Evolutionary conservation across 2,113 vertebrate species (phyloP), one percentile per base, ranked within the genome.

Genomic region (Phodopus roborovskii): DNA sequence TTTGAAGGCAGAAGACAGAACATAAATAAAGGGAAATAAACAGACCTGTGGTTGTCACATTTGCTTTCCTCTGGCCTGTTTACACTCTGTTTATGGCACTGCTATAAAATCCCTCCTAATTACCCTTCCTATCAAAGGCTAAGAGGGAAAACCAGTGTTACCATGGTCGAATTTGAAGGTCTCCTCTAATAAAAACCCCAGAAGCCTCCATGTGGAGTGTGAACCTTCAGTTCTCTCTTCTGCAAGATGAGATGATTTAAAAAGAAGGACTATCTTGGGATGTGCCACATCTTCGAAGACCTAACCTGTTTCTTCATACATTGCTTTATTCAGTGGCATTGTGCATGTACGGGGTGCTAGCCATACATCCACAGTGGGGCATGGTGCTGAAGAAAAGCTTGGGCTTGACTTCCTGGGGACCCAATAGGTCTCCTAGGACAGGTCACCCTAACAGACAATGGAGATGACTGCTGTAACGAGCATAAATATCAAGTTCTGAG

Each of bases 11-110:
- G 83, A 95, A 89, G 87, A 91, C 78, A 93, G 96, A 73, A 48
- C 89, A 94, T 95, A 96, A 95, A 97, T 94, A 94, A 95, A 91
- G 70, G 70, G 42, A 79, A 87, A 93, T 81, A 93, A 97, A 96
- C 64, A 62, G 64, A 66, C 6, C 3, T 3, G 0, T 1, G 4
- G 17, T 28, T 85, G 93, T 81, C 94, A 90, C 45, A 60, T 77
- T 88, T 92, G 86, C 91, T 95, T 96, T 94, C 45, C 45, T 74
- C 45, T 17, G 60, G 26, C 50, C 42, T 97, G 53, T 94, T 92
- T 92, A 91, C 77, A 92, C 68, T n/a, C 36, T 90, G 53, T 90
- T 95, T 90, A 90, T 15, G 71, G 17, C 0, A 60, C 56, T 20
- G 7, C 50, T 50, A 16, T 92, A 94, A 96, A 95, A 79, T 30